Base-by-base conservation (phyloP, 2,888 invertebrate species). In the Sesamia inferens region DNA sequence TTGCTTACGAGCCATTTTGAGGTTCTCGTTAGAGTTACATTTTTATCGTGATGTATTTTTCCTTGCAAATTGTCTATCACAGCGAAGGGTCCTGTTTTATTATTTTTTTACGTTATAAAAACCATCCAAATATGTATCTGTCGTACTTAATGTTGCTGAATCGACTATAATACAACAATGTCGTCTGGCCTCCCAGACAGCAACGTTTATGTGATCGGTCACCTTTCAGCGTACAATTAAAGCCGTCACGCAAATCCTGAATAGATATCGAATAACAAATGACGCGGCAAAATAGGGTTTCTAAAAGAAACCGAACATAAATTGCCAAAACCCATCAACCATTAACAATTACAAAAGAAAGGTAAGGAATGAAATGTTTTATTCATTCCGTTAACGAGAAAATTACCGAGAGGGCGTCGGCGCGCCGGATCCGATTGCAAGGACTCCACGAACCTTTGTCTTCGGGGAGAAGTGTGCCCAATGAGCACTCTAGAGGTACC, bases 351-450 rank as follows among this genome's bases (percentile, higher is more conserved):
- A 95, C 93, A 95, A 95, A 95, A 95, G 94, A 95, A 95, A 94
- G 94, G 94, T 94, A 94, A 94, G 94, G 94, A 95, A 95, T 95
- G 93, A 95, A 96, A 96, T 96, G 95, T 96, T 96, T 96, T 96
- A 96, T 96, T 96, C 96, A 95, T 96, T 93, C 93, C 93, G 94
- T 94, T 96, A 96, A 95, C 95, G 95, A 95, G 95, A 93, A 95
- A 95, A 96, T 96, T 95, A 95, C 95, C 92, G 94, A 93, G 94
- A 93, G 95, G 93, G 93, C 90, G 92, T 91, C 93, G 92, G 91
- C 92, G 89, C 87, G 88, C 88, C 88, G 92, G 95, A 95, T 96
- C 95, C 93, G 93, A 95, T 95, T 95, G 95, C 95, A 94, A 92
- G 93, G 93, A 93, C 93, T 91, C 92, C 87, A 89, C 89, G 92